These are phyloP conservation scores for Oscheius sp. DNA, from an alignment of 2,888 invertebrate genomes.

Conservation along the genomic window DNA sequence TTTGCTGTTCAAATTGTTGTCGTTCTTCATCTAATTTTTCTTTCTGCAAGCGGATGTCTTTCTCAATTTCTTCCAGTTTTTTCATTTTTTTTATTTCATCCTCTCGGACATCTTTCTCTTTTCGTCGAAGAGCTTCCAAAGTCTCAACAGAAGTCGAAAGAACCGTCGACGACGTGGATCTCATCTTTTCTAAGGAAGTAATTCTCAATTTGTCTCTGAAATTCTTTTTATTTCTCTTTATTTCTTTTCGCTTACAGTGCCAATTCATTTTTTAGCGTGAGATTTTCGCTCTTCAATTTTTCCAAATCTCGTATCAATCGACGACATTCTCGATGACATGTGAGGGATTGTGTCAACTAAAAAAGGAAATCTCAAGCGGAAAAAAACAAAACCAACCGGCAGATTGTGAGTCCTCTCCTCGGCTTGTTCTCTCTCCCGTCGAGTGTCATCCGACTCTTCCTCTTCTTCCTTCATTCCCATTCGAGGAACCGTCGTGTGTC, in stretches of 20 bases:
- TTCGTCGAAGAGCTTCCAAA: constrained; percentile 55
- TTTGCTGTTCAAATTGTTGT: constrained; percentile 24
- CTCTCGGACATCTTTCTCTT: constrained; percentile 46
- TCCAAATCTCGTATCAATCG: constrained; percentile 25
- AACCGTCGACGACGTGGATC: constrained; percentile 35
- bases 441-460: background rate
- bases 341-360: constrained; percentile 27
- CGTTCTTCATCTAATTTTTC: constrained; percentile 24
- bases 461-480: constrained; percentile 39
- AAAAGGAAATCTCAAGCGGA: background rate
- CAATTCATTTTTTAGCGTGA: constrained; percentile 28
- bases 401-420: constrained; percentile 28
- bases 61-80: constrained; percentile 24
- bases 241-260: constrained; percentile 21
- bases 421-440: constrained; percentile 7
- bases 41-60: background rate
- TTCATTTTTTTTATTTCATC: constrained; percentile 19
- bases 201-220: constrained; percentile 50
- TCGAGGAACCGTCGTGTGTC: constrained; percentile 57
- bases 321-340: constrained; percentile 22
- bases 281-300: constrained; percentile 30
- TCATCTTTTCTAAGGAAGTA: constrained; percentile 47
- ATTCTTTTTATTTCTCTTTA: background rate
- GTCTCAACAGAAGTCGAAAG: constrained; percentile 44
- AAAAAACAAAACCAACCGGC: constrained; percentile 29